Evolutionary conservation across 2,888 invertebrate species (phyloP).

Genomic region (Hylaea fasciaria): DNA sequence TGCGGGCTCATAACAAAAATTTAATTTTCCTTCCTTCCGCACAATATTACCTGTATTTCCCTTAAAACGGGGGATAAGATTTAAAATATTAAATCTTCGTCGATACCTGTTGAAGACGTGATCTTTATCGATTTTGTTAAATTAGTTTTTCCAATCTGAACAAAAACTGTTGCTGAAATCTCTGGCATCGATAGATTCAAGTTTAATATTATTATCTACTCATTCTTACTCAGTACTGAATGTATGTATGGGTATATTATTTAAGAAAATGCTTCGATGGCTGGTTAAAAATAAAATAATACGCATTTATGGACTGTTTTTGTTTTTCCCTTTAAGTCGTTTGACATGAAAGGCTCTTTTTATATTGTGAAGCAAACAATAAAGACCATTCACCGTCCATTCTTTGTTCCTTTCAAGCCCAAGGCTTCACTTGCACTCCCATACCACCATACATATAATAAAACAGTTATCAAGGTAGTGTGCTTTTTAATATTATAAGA

Average conservation of each 20-base stretch:
- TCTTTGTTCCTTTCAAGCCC: conserved; percentile 55
- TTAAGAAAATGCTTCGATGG: not conserved
- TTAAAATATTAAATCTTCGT: conserved; percentile 24
- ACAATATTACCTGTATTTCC: conserved; percentile 34
- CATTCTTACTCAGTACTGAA: no score
- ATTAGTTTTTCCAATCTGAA: not conserved
- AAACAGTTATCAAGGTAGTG: conserved; percentile 7
- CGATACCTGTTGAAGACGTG: conserved; percentile 3
- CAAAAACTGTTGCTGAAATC: no score
- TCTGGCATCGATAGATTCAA: no score
- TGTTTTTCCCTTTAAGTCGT: conserved; percentile 48
- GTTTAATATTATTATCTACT: no score
- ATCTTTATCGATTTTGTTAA: conserved; percentile 10
- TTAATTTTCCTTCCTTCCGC: conserved; percentile 43
- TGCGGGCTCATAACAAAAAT: conserved; percentile 48
- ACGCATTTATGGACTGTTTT: conserved; percentile 26
- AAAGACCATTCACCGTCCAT: conserved; percentile 51
- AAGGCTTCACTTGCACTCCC: conserved; percentile 56
- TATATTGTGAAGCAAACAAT: conserved; percentile 58
- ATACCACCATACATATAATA: conserved; percentile 1
- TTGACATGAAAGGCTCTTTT: conserved; percentile 57
- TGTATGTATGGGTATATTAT: no score
- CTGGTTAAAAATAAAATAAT: conserved; percentile 12
- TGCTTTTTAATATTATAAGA: not conserved
- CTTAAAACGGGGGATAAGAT: conserved; percentile 21